A percentile compares a stretch with the other conserved stretches of the same genome.
Evolutionary conservation across 1,140 invertebrate genomes (phyloP).

Genomic region (Temnothorax nylanderi): DNA sequence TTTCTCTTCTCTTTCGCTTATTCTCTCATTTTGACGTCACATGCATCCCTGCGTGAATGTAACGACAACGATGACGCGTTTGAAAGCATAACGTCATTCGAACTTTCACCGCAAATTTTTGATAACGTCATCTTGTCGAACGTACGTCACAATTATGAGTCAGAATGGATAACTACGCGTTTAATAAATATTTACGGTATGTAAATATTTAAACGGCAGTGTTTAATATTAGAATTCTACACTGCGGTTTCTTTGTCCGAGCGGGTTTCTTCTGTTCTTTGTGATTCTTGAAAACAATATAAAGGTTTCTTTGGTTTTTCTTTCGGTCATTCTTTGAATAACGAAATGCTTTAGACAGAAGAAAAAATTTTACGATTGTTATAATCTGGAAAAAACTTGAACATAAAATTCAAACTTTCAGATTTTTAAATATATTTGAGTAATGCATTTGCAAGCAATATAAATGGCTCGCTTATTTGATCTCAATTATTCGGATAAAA

Average conservation of each 20-base stretch:
- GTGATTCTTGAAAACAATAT: neutral
- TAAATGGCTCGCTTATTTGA: neutral
- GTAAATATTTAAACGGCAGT: neutral
- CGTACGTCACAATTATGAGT: neutral
- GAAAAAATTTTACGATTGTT: neutral
- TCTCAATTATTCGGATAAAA: neutral
- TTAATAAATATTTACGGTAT: neutral
- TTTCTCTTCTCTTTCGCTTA: neutral
- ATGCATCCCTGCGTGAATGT: neutral
- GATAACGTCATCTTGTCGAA: neutral
- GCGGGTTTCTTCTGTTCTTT: neutral
- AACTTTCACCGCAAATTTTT: neutral
- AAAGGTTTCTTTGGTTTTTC: neutral
- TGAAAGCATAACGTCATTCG: neutral
- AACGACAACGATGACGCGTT: constrained; percentile 19
- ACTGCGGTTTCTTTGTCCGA: neutral
- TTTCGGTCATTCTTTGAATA: neutral
- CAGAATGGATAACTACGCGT: neutral
- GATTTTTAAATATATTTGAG: neutral
- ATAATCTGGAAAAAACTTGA: neutral
- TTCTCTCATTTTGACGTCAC: neutral
- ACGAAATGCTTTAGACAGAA: neutral
- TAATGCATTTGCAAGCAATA: neutral
- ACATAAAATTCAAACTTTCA: neutral
- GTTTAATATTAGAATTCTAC: neutral